These are phyloP conservation scores for Butorides virescens DNA, from an alignment of 2,113 vertebrate species.

Conservation along the genomic window DNA sequence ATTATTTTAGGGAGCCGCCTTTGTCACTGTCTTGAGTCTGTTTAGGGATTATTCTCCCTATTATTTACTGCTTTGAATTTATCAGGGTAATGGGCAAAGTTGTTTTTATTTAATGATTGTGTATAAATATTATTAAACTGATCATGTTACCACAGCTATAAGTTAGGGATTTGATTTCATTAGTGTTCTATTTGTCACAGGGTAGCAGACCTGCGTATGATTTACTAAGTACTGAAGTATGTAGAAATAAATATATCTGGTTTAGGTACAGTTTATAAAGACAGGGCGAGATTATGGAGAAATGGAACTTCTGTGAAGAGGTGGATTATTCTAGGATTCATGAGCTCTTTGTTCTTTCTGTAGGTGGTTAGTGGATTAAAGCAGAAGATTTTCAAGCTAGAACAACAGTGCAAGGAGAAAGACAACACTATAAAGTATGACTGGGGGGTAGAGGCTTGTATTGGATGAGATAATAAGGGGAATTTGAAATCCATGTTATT, in stretches of 20 bases:
- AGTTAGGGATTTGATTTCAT: not conserved
- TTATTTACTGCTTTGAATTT: not conserved
- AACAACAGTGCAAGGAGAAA: constrained; percentile 91
- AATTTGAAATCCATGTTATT: not conserved
- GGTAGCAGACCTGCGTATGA: not conserved
- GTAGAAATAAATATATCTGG: not conserved
- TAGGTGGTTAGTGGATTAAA: constrained; percentile 87
- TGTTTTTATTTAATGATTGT: not conserved
- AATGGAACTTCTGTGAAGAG: not conserved
- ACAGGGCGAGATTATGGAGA: not conserved
- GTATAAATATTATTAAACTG: not conserved
- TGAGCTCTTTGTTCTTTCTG: not conserved
- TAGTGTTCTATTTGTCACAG: not conserved
- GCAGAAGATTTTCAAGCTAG: constrained; percentile 87
- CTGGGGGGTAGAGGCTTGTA: not conserved
- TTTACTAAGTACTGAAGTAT: not conserved
- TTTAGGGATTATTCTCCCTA: not conserved
- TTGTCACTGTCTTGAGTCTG: not conserved
- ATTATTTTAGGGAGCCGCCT: not conserved
- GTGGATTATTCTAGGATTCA: not conserved
- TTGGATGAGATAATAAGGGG: not conserved
- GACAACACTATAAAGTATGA: constrained; percentile 82
- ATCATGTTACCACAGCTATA: not conserved
- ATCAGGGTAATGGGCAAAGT: not conserved
- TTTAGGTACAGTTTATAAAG: not conserved